phyloP scores from a whole-genome alignment of 2,888 invertebrate genomes.

The Acleris laterana region DNA sequence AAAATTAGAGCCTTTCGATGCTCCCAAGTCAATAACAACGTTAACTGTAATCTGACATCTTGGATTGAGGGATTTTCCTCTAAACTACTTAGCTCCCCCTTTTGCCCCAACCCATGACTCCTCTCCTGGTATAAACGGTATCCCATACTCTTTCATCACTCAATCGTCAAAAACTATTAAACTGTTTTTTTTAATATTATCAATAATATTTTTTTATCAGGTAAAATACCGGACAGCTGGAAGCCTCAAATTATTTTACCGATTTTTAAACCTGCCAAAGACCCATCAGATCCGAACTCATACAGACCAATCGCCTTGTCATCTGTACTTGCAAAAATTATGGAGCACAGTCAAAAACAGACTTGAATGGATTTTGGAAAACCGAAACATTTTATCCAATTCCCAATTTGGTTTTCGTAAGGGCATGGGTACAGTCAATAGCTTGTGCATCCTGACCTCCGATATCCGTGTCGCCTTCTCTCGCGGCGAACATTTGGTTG shows the following conservation, averaged over 20 bases:
- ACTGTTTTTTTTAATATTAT: not conserved
- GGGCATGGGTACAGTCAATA: conserved; percentile 1
- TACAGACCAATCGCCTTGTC: conserved; percentile 1
- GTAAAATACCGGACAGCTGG: not conserved
- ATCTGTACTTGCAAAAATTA: not conserved
- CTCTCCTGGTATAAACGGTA: not conserved
- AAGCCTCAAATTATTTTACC: not conserved
- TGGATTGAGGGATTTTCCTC: not conserved
- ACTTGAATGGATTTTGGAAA: not conserved
- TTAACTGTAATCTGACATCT: not conserved
- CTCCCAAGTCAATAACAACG: not conserved
- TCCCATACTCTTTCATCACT: conserved; percentile 1
- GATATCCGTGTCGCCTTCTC: not conserved
- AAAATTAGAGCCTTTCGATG: not conserved
- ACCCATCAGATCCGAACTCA: not conserved
- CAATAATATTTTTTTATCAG: not conserved
- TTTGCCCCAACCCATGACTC: conserved; percentile 1
- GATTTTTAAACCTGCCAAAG: not conserved
- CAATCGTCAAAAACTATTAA: not conserved
- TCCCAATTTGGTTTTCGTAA: not conserved
- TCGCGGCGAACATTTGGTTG: not conserved
- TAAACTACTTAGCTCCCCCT: conserved; percentile 6
- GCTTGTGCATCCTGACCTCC: not conserved
- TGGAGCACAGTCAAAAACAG: not conserved
- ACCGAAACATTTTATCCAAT: not conserved